phyloP scores from a whole-genome alignment of 2,113 vertebrate genomes.

The Cyprinodon variegatus region DNA sequence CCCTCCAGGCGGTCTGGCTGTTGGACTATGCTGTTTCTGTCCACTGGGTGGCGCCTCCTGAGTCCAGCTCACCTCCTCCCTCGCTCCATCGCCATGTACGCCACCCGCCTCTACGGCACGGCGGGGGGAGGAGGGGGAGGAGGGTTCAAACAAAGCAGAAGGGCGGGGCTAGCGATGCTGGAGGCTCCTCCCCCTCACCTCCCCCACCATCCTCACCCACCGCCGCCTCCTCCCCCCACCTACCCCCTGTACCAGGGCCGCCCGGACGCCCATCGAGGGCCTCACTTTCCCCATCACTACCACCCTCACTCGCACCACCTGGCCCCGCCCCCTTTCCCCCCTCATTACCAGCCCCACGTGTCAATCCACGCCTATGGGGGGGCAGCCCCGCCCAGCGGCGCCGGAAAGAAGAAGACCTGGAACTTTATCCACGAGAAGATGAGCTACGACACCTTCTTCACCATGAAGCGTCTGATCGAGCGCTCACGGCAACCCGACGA shows the following conservation, averaged over 20 bases:
- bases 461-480: slow-evolving; percentile 91
- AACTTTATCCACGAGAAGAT: slow-evolving; percentile 90
- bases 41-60: slow-evolving; percentile 61
- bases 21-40: slow-evolving; percentile 58
- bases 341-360: slow-evolving; percentile 62
- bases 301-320: slow-evolving; percentile 64
- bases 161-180: slow-evolving; percentile 67
- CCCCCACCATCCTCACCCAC: slow-evolving; percentile 45
- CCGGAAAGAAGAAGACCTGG: slow-evolving; percentile 84
- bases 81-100: slow-evolving; percentile 50
- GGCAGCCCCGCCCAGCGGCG: rapidly evolving
- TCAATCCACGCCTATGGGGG: slow-evolving; percentile 57
- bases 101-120: slow-evolving; percentile 47
- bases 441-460: slow-evolving; percentile 91
- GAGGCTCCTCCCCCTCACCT: slow-evolving; percentile 59
- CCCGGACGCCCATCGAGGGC: slow-evolving; percentile 34
- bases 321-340: slow-evolving; percentile 54
- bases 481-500: slow-evolving; percentile 87
- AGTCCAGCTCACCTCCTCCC: slow-evolving; percentile 45
- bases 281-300: slow-evolving; percentile 68
- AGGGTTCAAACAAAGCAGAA: slow-evolving; percentile 70
- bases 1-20: slow-evolving; percentile 13
- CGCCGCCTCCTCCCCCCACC: slow-evolving; percentile 40
- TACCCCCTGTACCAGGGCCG: slow-evolving; percentile 72
- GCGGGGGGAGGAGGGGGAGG: slow-evolving; percentile 38